These are phyloP conservation scores for Rhea pennata DNA, from an alignment of 2,113 vertebrate genomes.

Conservation along the genomic window DNA sequence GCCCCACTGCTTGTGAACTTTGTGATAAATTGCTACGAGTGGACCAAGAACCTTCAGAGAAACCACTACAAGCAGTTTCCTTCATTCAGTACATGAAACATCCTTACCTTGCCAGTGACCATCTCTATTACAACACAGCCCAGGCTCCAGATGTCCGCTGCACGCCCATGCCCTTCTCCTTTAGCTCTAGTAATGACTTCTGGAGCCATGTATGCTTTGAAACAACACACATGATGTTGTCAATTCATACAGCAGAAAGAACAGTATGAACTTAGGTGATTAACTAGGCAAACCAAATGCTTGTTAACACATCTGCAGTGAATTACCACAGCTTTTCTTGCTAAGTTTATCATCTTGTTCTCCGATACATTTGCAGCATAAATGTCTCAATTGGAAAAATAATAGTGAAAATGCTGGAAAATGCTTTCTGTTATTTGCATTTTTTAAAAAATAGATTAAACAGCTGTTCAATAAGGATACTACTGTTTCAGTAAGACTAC, in stretches of 20 bases:
- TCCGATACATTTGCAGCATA: not conserved
- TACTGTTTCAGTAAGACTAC: not conserved
- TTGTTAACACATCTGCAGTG: not conserved
- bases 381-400: not conserved
- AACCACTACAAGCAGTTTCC: not conserved
- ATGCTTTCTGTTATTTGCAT: not conserved
- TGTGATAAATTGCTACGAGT: not conserved
- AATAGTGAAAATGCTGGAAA: not conserved
- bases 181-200: conserved; percentile 98
- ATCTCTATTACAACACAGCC: conserved; percentile 98
- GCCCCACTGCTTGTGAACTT: not conserved
- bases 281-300: not conserved
- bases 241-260: conserved; percentile 12
- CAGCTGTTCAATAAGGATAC: not conserved
- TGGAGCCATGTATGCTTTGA: conserved; percentile 97
- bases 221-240: not conserved
- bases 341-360: not conserved
- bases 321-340: not conserved
- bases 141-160: conserved; percentile 98
- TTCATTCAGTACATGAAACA: not conserved
- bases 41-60: not conserved
- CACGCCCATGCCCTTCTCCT: conserved; percentile 96
- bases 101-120: conserved; percentile 95
- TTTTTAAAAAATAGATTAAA: not conserved
- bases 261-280: not conserved